phyloP scores from a whole-genome alignment of 2,113 vertebrate genomes.

The Enhydra lutris region DNA sequence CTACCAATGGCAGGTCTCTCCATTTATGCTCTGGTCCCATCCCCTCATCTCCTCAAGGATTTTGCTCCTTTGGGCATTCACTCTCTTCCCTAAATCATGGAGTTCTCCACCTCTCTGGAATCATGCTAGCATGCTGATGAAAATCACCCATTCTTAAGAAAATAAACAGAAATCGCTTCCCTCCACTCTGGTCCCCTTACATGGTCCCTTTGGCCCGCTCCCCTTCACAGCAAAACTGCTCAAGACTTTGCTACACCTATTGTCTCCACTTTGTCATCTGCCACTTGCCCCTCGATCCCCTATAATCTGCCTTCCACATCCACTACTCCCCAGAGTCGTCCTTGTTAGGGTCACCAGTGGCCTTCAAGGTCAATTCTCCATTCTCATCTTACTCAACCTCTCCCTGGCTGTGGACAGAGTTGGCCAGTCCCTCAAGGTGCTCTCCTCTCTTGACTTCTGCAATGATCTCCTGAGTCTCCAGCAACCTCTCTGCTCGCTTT shows the following conservation, averaged over 20 bases:
- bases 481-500: not conserved
- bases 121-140: not conserved
- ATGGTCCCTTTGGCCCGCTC: not conserved
- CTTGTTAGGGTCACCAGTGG: not conserved
- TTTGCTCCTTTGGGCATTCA: not conserved
- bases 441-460: not conserved
- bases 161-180: not conserved
- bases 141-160: constrained; percentile 10
- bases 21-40: not conserved
- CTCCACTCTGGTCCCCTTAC: not conserved
- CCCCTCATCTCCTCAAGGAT: not conserved
- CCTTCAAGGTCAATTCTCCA: not conserved
- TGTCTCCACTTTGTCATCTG: not conserved
- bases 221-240: not conserved
- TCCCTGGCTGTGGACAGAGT: not conserved
- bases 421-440: not conserved
- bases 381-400: not conserved
- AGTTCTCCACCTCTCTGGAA: not conserved
- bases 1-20: not conserved
- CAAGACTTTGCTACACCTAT: not conserved
- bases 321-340: not conserved
- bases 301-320: not conserved
- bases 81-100: not conserved
- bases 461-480: not conserved
- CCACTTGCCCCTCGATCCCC: not conserved